phyloP scores from a whole-genome alignment of 2,888 invertebrate genomes.

The Clanis bilineata region DNA sequence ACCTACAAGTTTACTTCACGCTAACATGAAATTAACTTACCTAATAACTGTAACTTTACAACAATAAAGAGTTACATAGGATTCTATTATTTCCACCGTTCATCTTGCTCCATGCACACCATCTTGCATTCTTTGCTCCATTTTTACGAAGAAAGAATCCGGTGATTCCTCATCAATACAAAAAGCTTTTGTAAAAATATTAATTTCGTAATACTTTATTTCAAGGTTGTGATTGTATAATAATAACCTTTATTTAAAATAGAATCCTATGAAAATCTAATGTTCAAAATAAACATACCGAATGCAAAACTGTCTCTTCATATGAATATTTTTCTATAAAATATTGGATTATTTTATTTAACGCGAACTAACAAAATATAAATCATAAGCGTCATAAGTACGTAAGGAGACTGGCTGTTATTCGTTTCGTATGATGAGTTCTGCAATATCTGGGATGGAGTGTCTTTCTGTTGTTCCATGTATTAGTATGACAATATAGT shows the following conservation, averaged over 20 bases:
- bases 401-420: slow-evolving; percentile 56
- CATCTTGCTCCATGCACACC: no score
- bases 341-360: slow-evolving; percentile 62
- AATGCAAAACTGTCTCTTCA: slow-evolving; percentile 45
- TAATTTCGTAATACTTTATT: slow-evolving; percentile 9
- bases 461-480: slow-evolving; percentile 50
- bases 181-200: background rate
- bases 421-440: slow-evolving; percentile 48
- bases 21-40: slow-evolving; percentile 17
- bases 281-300: slow-evolving; percentile 38
- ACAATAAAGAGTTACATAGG: slow-evolving; percentile 8
- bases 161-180: background rate
- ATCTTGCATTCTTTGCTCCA: background rate
- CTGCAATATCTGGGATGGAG: slow-evolving; percentile 76
- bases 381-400: slow-evolving; percentile 26
- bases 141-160: background rate
- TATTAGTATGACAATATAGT: slow-evolving; percentile 76
- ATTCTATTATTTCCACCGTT: slow-evolving; percentile 8
- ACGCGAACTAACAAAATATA: slow-evolving; percentile 19
- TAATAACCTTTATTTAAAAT: slow-evolving; percentile 21
- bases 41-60: background rate
- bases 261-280: slow-evolving; percentile 30
- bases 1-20: slow-evolving; percentile 18
- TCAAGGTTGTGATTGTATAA: slow-evolving; percentile 26
- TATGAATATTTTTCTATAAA: slow-evolving; percentile 73